Conservation (phyloP, 2,797 vertebrate genomes). For the Tragelaphus oryx region DNA sequence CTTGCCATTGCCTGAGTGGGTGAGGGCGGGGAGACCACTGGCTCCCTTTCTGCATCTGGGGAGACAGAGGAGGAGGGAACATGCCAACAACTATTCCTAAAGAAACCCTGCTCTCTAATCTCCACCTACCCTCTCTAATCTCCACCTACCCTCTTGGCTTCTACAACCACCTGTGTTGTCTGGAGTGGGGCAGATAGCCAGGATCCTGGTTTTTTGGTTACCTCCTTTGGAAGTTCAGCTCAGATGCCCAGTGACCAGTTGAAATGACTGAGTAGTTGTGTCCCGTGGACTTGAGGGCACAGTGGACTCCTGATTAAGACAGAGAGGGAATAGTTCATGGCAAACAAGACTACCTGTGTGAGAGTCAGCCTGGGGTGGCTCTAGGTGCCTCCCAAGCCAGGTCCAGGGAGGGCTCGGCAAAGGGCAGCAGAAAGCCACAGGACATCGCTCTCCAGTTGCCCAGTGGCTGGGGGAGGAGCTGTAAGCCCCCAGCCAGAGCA, state of each 20-base stretch:
- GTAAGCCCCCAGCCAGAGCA: not conserved
- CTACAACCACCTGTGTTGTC: not conserved
- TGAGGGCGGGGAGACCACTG: not conserved
- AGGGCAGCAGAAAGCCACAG: not conserved
- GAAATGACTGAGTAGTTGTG: not conserved
- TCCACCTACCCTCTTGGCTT: not conserved
- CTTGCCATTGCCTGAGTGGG: not conserved
- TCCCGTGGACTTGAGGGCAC: not conserved
- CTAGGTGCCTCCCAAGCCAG: not conserved
- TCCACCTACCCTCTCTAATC: not conserved
- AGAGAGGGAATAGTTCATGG: not conserved
- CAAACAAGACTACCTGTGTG: not conserved
- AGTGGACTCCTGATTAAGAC: not conserved
- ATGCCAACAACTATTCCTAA: not conserved
- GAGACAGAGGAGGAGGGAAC: not conserved
- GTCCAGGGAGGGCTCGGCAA: not conserved
- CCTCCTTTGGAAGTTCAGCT: not conserved
- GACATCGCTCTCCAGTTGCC: not conserved
- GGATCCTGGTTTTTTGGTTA: not conserved
- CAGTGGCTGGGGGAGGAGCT: not conserved
- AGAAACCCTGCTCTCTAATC: not conserved
- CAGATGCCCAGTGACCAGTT: not conserved
- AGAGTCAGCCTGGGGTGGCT: not conserved
- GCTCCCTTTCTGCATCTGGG: not conserved
- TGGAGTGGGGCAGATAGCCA: not conserved